A percentile compares a stretch with the other conserved stretches of the same genome.
These are phyloP conservation scores for Trematomus bernacchii DNA, from an alignment of 2,797 vertebrate genomes.

Conservation along the genomic window DNA sequence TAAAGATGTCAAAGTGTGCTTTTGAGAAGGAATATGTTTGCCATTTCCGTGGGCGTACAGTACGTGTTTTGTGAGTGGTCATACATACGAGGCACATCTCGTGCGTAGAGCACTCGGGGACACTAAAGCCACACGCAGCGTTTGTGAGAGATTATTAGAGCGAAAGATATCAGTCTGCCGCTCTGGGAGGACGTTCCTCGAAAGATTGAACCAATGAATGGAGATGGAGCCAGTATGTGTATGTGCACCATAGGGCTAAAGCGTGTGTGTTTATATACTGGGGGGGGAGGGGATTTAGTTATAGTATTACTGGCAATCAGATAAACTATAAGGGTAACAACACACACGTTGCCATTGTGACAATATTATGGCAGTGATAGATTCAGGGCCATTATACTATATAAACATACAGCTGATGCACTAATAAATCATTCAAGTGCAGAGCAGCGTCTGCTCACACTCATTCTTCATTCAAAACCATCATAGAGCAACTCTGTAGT, in stretches of 20 bases:
- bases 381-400: slow-evolving; percentile 55
- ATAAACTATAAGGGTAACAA: slow-evolving; percentile 55
- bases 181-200: slow-evolving; percentile 82
- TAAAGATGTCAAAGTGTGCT: neutral
- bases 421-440: slow-evolving; percentile 61
- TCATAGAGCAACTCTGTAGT: neutral
- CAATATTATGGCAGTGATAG: slow-evolving; percentile 61
- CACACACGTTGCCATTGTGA: slow-evolving; percentile 62
- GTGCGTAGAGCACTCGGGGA: slow-evolving; percentile 73
- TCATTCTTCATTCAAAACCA: slow-evolving; percentile 30
- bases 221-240: slow-evolving; percentile 55
- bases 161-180: slow-evolving; percentile 82
- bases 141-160: slow-evolving; percentile 86
- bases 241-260: slow-evolving; percentile 58
- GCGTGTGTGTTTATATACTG: slow-evolving; percentile 39
- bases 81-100: slow-evolving; percentile 63
- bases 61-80: slow-evolving; percentile 5
- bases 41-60: neutral
- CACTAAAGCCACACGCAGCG: slow-evolving; percentile 75
- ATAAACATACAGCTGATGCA: slow-evolving; percentile 62
- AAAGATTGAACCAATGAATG: slow-evolving; percentile 74
- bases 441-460: slow-evolving; percentile 43
- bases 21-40: slow-evolving; percentile 1
- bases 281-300: slow-evolving; percentile 37
- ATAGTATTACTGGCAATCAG: slow-evolving; percentile 56